A percentile compares a stretch with the other conserved stretches of the same genome.
These are phyloP conservation scores for Sphaeramia orbicularis DNA, from an alignment of 2,797 vertebrate species.

Conservation along the genomic window DNA sequence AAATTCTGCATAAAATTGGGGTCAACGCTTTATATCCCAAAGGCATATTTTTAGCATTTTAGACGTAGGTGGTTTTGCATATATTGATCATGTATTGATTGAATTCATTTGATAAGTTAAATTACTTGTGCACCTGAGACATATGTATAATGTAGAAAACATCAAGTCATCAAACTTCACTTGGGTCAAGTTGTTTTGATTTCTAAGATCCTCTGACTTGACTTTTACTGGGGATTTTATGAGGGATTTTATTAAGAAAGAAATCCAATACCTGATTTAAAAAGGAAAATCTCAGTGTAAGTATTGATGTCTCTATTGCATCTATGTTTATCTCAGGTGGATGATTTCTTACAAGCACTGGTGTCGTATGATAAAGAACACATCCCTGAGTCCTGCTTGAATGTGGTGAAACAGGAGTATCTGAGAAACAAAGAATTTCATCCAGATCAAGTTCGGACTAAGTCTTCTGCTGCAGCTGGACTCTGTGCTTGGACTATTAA, in stretches of 20 bases:
- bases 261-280: not conserved
- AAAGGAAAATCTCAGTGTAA: not conserved
- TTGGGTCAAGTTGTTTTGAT: not conserved
- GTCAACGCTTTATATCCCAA: not conserved
- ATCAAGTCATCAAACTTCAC: not conserved
- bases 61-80: not conserved
- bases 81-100: not conserved
- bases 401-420: slow-evolving; percentile 87
- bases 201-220: not conserved
- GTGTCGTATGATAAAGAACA: slow-evolving; percentile 89
- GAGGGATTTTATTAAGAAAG: not conserved
- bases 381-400: slow-evolving; percentile 89
- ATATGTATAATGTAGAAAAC: not conserved
- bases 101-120: not conserved
- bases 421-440: slow-evolving; percentile 88
- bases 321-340: slow-evolving; percentile 79
- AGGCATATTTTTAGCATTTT: not conserved
- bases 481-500: slow-evolving; percentile 91
- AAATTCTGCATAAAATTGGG: not conserved
- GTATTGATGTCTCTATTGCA: slow-evolving; percentile 3
- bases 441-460: slow-evolving; percentile 85
- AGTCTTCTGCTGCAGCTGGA: slow-evolving; percentile 90
- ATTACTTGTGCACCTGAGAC: not conserved
- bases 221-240: no score
- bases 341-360: slow-evolving; percentile 89